Conservation (phyloP, 92 coral and sea anemone genomes). For the Pocillopora grandis region DNA sequence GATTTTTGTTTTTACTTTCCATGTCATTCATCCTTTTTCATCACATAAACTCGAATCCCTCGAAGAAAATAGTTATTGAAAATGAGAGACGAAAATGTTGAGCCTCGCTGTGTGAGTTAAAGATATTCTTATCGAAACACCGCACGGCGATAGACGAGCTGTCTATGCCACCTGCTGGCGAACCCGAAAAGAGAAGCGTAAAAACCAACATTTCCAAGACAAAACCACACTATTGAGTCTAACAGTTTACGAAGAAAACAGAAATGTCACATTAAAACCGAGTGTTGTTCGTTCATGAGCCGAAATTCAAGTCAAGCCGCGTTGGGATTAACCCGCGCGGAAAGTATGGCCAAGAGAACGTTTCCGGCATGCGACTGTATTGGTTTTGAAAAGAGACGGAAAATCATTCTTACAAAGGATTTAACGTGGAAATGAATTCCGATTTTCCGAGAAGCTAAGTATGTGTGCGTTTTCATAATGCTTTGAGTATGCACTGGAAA, state of each 20-base stretch:
- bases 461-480: background rate
- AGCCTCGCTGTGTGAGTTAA: conserved; percentile 3
- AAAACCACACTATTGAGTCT: background rate
- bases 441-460: background rate
- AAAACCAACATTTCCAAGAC: background rate
- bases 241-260: background rate
- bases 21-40: no score
- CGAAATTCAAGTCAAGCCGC: background rate
- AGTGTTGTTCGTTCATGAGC: background rate
- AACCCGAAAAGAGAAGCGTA: conserved; percentile 5
- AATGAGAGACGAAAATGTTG: background rate
- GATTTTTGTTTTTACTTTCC: no score
- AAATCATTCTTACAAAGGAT: background rate
- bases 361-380: background rate
- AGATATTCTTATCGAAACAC: conserved; percentile 10
- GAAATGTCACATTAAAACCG: background rate
- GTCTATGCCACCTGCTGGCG: conserved; percentile 36
- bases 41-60: background rate
- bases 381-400: background rate
- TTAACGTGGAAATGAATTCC: background rate
- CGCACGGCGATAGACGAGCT: conserved; percentile 15
- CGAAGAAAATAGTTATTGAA: background rate
- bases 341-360: background rate
- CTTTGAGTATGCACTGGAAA: background rate
- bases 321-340: background rate